These are phyloP conservation scores for Cotesia congregata DNA, from an alignment of 2,888 invertebrate genomes.

Conservation along the genomic window DNA sequence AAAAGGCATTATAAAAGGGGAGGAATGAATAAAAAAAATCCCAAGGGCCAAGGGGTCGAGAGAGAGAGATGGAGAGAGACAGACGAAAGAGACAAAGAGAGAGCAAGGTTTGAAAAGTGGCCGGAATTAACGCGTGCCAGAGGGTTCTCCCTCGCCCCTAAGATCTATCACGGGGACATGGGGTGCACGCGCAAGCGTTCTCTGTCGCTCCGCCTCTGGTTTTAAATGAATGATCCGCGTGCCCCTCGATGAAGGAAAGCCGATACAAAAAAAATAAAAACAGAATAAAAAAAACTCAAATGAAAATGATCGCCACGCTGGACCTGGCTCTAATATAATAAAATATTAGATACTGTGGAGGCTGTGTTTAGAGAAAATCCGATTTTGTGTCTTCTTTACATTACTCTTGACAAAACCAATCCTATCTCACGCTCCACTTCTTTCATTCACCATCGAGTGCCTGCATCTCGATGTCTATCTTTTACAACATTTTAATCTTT, in stretches of 20 bases:
- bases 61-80: slow-evolving; percentile 40
- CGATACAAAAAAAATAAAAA: slow-evolving; percentile 42
- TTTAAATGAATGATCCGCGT: slow-evolving; percentile 22
- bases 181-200: slow-evolving; percentile 45
- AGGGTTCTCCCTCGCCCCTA: slow-evolving; percentile 26
- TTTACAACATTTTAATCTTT: neutral
- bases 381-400: slow-evolving; percentile 47
- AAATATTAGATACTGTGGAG: slow-evolving; percentile 10
- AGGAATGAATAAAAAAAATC: slow-evolving; percentile 41
- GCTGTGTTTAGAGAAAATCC: slow-evolving; percentile 53
- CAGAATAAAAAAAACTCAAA: slow-evolving; percentile 50
- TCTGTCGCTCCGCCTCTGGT: slow-evolving; percentile 44
- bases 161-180: slow-evolving; percentile 31
- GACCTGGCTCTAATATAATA: slow-evolving; percentile 9
- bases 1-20: slow-evolving; percentile 25
- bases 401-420: slow-evolving; percentile 33
- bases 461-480: neutral
- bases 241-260: slow-evolving; percentile 42
- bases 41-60: slow-evolving; percentile 38
- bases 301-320: slow-evolving; percentile 54
- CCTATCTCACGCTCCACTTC: slow-evolving; percentile 33
- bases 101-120: slow-evolving; percentile 64
- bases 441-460: slow-evolving; percentile 34
- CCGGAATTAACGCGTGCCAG: slow-evolving; percentile 65
- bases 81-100: slow-evolving; percentile 37